Base-by-base conservation (phyloP, 2,797 vertebrate genomes). In the Pantherophis vulpinus region DNA sequence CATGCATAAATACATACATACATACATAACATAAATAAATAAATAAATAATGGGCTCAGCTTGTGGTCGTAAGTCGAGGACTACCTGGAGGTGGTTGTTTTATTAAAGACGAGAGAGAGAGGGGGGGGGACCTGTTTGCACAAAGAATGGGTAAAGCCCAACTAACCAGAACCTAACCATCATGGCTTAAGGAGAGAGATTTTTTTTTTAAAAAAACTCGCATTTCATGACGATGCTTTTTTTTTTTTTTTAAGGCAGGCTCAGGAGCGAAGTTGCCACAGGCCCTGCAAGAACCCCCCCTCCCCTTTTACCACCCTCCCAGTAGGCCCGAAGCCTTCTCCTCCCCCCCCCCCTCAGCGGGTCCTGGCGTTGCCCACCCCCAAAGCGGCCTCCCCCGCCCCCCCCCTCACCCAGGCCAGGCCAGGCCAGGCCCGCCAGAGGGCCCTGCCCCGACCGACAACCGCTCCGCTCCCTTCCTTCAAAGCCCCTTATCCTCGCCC, bases 401-500 rank as follows among this genome's bases (percentile, higher is more conserved):
- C 9, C 16, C 37, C 37, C 32, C 32, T 1, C 14, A 18, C 3
- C n/a, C 0, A 1, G 0, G 14, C 74, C n/a, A n/a, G n/a, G n/a
- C n/a, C 74, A 79, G 8, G 37, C 74, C 18, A 42, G 16, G 63
- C 66, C n/a, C 14, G 14, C n/a, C 5, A 6, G 66, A 70, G n/a
- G 66, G 5, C 66, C n/a, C n/a, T 18, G n/a, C n/a, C 16, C 74
- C 20, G 37, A 23, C 20, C 37, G 14, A 18, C n/a, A 18, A 1
- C n/a, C n/a, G 32, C 32, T 37, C 70, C 70, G 5, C 2, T 8
- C 37, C 8, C 5, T 8, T 4, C 74, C 74, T 20, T 37, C 3
- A 20, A 60, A 60, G 32, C 37, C 37, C 20, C 66, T 32, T 8
- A 32, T 18, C n/a, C 4, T 32, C 16, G 29, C 0, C 27, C 29